phyloP scores from a whole-genome alignment of 2,797 vertebrate species.

The Mareca penelope region DNA sequence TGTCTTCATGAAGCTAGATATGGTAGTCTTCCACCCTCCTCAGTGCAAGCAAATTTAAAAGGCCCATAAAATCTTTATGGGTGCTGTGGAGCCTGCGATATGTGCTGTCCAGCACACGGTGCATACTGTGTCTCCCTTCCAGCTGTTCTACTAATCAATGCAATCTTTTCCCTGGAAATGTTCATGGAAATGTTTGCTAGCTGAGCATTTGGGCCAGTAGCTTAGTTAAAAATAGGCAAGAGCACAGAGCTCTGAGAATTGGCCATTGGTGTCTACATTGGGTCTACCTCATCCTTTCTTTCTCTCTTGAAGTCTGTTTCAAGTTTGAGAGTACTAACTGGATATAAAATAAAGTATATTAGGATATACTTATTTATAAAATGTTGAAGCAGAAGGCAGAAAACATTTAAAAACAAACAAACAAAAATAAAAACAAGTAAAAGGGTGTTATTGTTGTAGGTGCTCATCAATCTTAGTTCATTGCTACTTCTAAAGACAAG shows the following conservation, averaged over 20 bases:
- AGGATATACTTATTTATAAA: not conserved
- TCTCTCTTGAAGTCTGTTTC: not conserved
- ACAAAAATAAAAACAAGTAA: not conserved
- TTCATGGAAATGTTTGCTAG: not conserved
- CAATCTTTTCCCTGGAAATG: not conserved
- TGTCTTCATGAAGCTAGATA: not conserved
- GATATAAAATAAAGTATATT: not conserved
- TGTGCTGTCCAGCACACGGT: not conserved
- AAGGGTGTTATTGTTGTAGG: not conserved
- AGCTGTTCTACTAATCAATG: not conserved
- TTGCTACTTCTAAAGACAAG: not conserved
- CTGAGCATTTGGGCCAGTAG: not conserved
- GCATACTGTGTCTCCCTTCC: not conserved
- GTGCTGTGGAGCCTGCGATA: not conserved
- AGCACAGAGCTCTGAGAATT: not conserved
- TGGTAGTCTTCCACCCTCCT: not conserved
- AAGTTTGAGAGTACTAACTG: not conserved
- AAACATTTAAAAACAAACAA: not conserved
- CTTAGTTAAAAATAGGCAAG: not conserved
- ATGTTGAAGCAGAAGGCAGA: not conserved
- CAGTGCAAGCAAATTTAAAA: not conserved
- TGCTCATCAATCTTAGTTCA: not conserved
- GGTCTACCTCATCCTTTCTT: not conserved
- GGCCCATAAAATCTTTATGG: not conserved
- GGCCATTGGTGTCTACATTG: fast-evolving